Percentiles rank a stretch among this genome's conserved stretches.
Evolutionary conservation across 2,888 invertebrate genomes (phyloP).

Genomic region (Pilophorus perplexus): DNA sequence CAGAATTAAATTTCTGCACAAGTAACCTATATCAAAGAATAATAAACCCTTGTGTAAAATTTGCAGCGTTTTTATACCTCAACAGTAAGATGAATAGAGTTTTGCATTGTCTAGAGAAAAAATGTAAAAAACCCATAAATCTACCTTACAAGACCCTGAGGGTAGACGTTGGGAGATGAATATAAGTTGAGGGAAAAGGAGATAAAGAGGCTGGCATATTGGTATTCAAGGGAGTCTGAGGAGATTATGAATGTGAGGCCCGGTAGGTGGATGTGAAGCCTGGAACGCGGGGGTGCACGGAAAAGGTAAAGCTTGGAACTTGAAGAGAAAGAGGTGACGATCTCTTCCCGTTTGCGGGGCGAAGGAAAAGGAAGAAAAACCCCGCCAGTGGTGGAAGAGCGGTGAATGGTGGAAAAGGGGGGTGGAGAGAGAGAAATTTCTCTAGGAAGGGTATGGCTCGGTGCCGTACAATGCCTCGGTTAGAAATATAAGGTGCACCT

Average conservation of each 20-base stretch:
- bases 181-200: constrained; percentile 32
- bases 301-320: not conserved
- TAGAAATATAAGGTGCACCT: constrained; percentile 31
- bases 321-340: not conserved
- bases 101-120: constrained; percentile 26
- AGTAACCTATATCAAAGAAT: too few relatives aligned
- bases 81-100: constrained; percentile 22
- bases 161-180: constrained; percentile 35
- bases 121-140: constrained; percentile 34
- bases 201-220: constrained; percentile 40
- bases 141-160: constrained; percentile 13
- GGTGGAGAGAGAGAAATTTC: not conserved
- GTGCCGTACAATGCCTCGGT: constrained; percentile 21
- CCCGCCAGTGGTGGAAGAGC: not conserved
- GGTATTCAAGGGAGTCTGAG: constrained; percentile 37
- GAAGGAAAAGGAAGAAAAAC: not conserved
- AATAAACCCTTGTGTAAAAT: too few relatives aligned
- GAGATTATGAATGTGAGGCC: constrained; percentile 36
- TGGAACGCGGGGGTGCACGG: not conserved
- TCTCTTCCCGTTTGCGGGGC: not conserved
- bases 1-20: too few relatives aligned
- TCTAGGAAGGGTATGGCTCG: not conserved
- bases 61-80: too few relatives aligned
- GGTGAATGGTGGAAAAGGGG: not conserved
- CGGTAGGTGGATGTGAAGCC: constrained; percentile 6